Evolutionary conservation across 2,888 invertebrate genomes (phyloP).

Genomic region (Tethea ocularis): DNA sequence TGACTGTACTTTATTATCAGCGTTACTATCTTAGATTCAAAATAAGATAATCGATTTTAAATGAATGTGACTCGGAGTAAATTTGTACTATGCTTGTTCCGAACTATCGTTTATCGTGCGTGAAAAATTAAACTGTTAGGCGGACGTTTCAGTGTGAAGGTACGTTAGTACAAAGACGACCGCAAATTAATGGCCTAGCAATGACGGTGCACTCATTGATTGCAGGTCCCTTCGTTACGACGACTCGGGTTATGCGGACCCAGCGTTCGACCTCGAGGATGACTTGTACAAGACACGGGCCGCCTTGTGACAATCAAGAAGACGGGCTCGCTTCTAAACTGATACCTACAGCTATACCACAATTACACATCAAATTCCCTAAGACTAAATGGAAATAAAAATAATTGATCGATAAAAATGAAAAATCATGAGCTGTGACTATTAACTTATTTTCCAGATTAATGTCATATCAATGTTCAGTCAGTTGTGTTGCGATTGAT

Average conservation of each 20-base stretch:
- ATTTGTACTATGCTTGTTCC: neutral
- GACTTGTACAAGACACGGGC: constrained; percentile 86
- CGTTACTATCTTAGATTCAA: neutral
- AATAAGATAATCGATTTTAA: neutral
- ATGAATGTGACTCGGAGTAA: neutral
- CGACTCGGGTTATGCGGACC: constrained; percentile 89
- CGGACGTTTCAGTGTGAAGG: neutral
- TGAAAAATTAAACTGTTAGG: constrained; percentile 6
- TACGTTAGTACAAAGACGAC: neutral
- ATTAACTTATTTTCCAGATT: too few species aligned
- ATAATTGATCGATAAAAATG: neutral
- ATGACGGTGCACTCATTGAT: constrained; percentile 15
- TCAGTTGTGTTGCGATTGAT: too few species aligned
- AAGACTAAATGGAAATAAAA: neutral
- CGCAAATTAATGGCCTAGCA: neutral
- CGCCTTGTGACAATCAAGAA: constrained; percentile 80
- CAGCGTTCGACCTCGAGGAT: constrained; percentile 87
- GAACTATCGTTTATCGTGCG: constrained; percentile 1
- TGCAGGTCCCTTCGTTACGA: constrained; percentile 86
- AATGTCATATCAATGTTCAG: too few species aligned
- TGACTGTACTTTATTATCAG: neutral
- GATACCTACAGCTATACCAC: constrained; percentile 17
- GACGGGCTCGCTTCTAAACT: constrained; percentile 71
- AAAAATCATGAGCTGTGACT: too few species aligned
- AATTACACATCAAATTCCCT: neutral